A percentile compares a stretch with the other conserved stretches of the same genome.
Conservation (phyloP, 64 coral and sea anemone species). For the Orbicella faveolata region DNA sequence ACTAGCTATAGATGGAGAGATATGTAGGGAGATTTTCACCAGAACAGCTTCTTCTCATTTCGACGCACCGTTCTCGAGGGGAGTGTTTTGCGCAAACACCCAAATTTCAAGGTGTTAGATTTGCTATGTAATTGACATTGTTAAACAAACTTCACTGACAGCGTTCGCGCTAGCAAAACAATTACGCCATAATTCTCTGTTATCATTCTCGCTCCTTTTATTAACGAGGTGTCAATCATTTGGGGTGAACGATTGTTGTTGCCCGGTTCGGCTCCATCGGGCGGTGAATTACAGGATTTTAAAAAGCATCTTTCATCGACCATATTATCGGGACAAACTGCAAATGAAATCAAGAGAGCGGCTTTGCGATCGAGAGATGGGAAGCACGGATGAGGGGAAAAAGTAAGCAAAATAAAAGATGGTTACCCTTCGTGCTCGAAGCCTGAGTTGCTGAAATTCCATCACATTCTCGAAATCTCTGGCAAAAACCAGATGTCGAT, state of each 20-base stretch:
- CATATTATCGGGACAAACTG: slow-evolving; percentile 42
- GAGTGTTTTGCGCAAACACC: slow-evolving; percentile 40
- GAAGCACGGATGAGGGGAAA: too few relatives aligned
- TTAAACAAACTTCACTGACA: slow-evolving; percentile 45
- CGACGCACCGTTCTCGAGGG: neutral
- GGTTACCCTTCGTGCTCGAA: neutral
- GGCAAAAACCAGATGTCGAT: slow-evolving; percentile 44
- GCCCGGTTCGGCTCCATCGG: slow-evolving; percentile 21
- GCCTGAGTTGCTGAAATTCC: slow-evolving; percentile 38
- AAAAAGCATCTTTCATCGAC: slow-evolving; percentile 45
- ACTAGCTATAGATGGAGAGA: slow-evolving; percentile 49
- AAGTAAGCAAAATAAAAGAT: neutral
- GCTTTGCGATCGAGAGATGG: slow-evolving; percentile 2
- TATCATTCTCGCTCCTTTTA: slow-evolving; percentile 45
- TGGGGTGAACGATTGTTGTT: slow-evolving; percentile 43
- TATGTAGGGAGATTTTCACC: neutral
- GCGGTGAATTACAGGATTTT: slow-evolving; percentile 53
- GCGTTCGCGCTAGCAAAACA: slow-evolving; percentile 1
- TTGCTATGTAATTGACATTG: slow-evolving; percentile 37
- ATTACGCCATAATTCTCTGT: slow-evolving; percentile 51
- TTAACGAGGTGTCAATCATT: slow-evolving; percentile 54
- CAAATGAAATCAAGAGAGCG: slow-evolving; percentile 49
- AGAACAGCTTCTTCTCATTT: neutral
- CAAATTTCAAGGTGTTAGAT: slow-evolving; percentile 25
- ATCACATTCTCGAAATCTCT: slow-evolving; percentile 32